Evolutionary conservation across 2,888 invertebrate species (phyloP).

Genomic region (Atethmia centrago): DNA sequence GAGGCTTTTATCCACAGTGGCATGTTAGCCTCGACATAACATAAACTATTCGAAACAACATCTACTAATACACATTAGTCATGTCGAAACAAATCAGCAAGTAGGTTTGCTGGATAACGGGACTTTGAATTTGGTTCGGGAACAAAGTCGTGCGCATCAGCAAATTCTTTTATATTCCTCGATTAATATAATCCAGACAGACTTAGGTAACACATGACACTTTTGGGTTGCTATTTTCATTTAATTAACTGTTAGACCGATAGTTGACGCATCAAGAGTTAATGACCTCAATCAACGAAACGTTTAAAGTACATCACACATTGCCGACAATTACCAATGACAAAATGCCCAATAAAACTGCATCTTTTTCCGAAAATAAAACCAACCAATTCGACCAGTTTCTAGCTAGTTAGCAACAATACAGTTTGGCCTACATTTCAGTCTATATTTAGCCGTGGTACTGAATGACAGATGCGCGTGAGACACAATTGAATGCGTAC

Average conservation of each 20-base stretch:
- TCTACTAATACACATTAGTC: too few relatives aligned
- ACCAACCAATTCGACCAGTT: constrained; percentile 32
- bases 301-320: background rate
- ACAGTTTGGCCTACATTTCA: constrained; percentile 56
- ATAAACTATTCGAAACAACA: too few relatives aligned
- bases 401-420: constrained; percentile 46
- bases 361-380: constrained; percentile 51
- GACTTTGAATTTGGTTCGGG: background rate
- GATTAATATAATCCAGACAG: background rate
- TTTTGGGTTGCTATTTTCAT: constrained; percentile 12
- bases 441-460: constrained; percentile 61
- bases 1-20: too few relatives aligned
- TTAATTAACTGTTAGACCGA: background rate
- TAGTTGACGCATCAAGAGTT: constrained; percentile 12
- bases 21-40: too few relatives aligned
- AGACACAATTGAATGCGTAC: constrained; percentile 59
- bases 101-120: background rate
- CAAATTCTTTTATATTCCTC: background rate
- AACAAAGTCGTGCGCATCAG: background rate
- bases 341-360: constrained; percentile 40
- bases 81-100: too few relatives aligned
- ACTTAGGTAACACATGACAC: background rate
- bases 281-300: constrained; percentile 34
- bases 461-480: constrained; percentile 61
- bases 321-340: constrained; percentile 18